Evolutionary conservation across 1,140 invertebrate species (phyloP).

Genomic region (Metaphire vulgaris): DNA sequence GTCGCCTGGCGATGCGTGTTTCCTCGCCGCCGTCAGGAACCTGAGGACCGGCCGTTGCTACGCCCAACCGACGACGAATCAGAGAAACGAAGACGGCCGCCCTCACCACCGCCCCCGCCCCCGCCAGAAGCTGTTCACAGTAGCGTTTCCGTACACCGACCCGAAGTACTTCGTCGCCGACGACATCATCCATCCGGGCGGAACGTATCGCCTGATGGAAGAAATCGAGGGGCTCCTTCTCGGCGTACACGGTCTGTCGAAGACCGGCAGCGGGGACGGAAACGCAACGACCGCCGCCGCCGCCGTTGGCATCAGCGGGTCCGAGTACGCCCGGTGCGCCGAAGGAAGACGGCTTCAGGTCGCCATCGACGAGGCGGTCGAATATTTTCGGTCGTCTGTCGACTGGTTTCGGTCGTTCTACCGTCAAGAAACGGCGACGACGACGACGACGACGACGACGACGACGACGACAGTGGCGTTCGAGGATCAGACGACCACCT

Average conservation of each 20-base stretch:
- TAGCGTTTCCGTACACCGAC: neutral
- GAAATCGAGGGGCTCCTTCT: neutral
- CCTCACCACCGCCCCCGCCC: no score
- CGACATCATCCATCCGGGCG: neutral
- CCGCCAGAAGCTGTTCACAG: neutral
- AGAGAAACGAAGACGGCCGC: no score
- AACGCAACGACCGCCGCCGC: no score
- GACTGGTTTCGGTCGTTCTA: neutral
- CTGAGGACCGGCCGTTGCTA: no score
- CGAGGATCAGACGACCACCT: no score
- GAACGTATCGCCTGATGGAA: neutral
- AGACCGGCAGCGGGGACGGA: neutral
- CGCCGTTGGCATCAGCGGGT: neutral
- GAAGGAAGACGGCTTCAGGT: neutral
- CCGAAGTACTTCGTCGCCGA: neutral
- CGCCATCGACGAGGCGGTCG: neutral
- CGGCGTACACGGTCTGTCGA: neutral
- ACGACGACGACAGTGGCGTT: no score
- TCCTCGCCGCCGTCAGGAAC: neutral
- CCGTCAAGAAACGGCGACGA: no score
- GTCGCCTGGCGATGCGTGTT: neutral
- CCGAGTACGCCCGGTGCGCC: neutral
- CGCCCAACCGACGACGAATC: no score
- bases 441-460: no score
- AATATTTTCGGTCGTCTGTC: neutral